These are phyloP conservation scores for Epizoanthus rinbou DNA, from an alignment of 92 coral and sea anemone species.

Conservation along the genomic window DNA sequence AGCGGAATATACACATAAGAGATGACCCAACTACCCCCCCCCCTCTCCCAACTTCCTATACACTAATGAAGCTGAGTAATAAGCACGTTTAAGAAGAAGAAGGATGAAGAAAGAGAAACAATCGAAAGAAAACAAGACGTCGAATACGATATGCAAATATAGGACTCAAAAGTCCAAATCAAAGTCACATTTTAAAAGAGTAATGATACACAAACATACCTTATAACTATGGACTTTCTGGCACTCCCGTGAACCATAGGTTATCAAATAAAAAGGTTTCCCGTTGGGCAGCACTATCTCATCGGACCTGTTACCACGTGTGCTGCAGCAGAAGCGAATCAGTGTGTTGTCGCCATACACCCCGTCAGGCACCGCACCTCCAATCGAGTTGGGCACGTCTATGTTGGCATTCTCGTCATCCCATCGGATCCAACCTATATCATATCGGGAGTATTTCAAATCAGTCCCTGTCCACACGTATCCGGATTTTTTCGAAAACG, in stretches of 20 bases:
- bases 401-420: slow-evolving; percentile 80
- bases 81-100: too few relatives aligned
- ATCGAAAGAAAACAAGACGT: too few relatives aligned
- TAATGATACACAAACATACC: slow-evolving; percentile 40
- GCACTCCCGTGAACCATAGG: slow-evolving; percentile 72
- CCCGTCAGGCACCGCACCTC: slow-evolving; percentile 82
- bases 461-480: too few relatives aligned
- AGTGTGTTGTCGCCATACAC: slow-evolving; percentile 76
- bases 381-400: slow-evolving; percentile 64
- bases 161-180: not conserved
- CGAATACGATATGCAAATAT: too few relatives aligned
- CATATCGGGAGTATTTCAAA: too few relatives aligned
- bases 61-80: too few relatives aligned
- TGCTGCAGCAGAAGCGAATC: slow-evolving; percentile 87
- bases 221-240: slow-evolving; percentile 67
- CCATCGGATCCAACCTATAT: slow-evolving; percentile 75
- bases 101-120: too few relatives aligned
- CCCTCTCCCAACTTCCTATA: too few relatives aligned
- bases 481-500: too few relatives aligned
- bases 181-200: not conserved
- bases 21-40: too few relatives aligned
- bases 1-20: too few relatives aligned
- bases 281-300: slow-evolving; percentile 65
- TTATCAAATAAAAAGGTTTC: slow-evolving; percentile 72
- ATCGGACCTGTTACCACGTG: slow-evolving; percentile 60